Conservation (phyloP, 2,797 vertebrate genomes). For the Lagocephalus sceleratus region DNA sequence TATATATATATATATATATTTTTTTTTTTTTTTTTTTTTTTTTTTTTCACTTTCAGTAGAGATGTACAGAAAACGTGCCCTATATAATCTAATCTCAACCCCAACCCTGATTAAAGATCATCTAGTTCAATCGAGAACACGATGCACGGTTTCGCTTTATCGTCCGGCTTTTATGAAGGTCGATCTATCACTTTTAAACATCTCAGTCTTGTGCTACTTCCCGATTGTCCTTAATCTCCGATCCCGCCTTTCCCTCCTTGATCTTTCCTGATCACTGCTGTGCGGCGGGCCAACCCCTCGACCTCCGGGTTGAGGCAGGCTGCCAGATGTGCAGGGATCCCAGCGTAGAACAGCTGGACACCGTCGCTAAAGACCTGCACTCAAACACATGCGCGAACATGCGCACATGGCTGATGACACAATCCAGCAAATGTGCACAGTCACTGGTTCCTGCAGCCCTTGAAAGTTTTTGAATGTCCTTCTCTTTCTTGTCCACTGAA, state of each 20-base stretch:
- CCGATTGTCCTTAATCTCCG: constrained; percentile 23
- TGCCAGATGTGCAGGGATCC: constrained; percentile 65
- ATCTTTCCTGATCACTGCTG: constrained; percentile 16
- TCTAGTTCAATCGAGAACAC: neutral
- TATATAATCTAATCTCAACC: too few species aligned
- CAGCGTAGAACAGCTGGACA: constrained; percentile 51
- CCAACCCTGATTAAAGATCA: constrained; percentile 3
- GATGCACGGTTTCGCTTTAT: neutral
- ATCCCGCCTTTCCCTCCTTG: constrained; percentile 11
- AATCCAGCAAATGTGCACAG: neutral
- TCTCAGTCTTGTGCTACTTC: constrained; percentile 6
- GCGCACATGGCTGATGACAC: neutral
- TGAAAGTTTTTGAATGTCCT: too few species aligned
- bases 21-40: too few species aligned
- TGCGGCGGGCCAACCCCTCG: constrained; percentile 25
- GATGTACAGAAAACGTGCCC: too few species aligned
- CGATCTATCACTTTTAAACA: constrained; percentile 29
- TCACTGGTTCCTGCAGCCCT: neutral
- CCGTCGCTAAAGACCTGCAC: constrained; percentile 23
- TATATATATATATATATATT: too few species aligned
- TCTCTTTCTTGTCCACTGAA: too few species aligned
- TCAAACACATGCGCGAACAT: constrained; percentile 14
- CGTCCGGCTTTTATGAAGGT: constrained; percentile 15
- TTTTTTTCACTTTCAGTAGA: too few species aligned
- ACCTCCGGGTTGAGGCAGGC: constrained; percentile 30